phyloP scores from a whole-genome alignment of 2,113 vertebrate genomes.

The Electrona antarctica region DNA sequence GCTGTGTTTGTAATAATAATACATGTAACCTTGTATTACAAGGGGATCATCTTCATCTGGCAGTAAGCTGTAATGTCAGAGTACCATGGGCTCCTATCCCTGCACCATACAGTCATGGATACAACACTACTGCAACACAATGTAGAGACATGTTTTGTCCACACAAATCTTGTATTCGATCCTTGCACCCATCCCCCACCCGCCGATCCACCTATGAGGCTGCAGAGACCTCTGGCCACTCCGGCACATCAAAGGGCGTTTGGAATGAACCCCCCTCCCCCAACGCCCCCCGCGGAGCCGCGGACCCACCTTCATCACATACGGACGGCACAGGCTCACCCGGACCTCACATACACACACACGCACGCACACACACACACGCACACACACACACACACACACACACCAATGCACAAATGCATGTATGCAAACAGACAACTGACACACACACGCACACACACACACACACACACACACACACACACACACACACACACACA shows the following conservation, averaged over 20 bases:
- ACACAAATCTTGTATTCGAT: not conserved
- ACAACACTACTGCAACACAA: not conserved
- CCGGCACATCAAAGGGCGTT: slow-evolving; percentile 56
- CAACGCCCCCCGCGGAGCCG: slow-evolving; percentile 13
- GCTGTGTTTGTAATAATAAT: slow-evolving; percentile 32
- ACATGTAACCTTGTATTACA: slow-evolving; percentile 26
- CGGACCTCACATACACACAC: not conserved
- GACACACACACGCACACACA: not conserved
- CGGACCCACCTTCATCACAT: not conserved
- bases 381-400: not conserved
- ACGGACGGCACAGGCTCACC: not conserved
- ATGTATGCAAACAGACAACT: no score
- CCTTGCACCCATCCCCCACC: slow-evolving; percentile 2
- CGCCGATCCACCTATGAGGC: slow-evolving; percentile 33
- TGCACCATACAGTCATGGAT: not conserved
- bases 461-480: not conserved
- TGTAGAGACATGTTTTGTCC: not conserved
- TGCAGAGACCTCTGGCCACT: slow-evolving; percentile 47
- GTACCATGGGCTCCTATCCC: not conserved
- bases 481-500: slow-evolving; percentile 11
- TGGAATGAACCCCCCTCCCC: slow-evolving; percentile 14
- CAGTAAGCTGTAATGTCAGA: no score
- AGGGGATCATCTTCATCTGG: slow-evolving; percentile 34
- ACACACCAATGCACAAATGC: no score
- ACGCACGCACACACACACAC: not conserved